Evolutionary conservation across 2,113 vertebrate species (phyloP).

Genomic region (Macquaria ambigua): DNA sequence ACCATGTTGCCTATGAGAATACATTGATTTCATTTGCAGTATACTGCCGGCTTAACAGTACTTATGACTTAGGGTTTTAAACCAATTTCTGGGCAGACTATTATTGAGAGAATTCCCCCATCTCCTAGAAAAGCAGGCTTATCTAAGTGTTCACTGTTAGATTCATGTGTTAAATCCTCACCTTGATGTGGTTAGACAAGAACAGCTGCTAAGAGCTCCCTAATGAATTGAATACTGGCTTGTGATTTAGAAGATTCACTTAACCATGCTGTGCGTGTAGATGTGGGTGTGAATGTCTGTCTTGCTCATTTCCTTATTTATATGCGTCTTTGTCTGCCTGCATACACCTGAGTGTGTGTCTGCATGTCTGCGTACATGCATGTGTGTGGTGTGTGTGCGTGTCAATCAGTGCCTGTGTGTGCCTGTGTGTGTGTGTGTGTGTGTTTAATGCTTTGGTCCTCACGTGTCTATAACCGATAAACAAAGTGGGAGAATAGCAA

Average conservation of each 20-base stretch:
- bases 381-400: background rate
- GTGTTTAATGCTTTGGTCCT: slow-evolving; percentile 18
- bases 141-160: slow-evolving; percentile 58
- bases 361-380: background rate
- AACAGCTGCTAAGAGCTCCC: slow-evolving; percentile 77
- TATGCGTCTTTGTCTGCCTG: slow-evolving; percentile 17
- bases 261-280: slow-evolving; percentile 48
- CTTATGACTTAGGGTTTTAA: slow-evolving; percentile 55
- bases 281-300: slow-evolving; percentile 41
- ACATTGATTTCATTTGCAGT: slow-evolving; percentile 35
- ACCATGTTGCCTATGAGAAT: slow-evolving; percentile 4
- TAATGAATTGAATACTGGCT: slow-evolving; percentile 74
- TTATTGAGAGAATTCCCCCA: slow-evolving; percentile 44
- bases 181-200: slow-evolving; percentile 74
- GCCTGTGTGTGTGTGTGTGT: background rate
- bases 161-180: slow-evolving; percentile 66
- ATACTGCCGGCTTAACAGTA: slow-evolving; percentile 21
- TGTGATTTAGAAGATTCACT: slow-evolving; percentile 71
- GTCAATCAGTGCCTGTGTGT: background rate
- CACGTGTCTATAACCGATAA: slow-evolving; percentile 37
- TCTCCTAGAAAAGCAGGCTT: slow-evolving; percentile 41
- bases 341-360: background rate
- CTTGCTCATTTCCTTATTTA: slow-evolving; percentile 30
- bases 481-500: slow-evolving; percentile 52
- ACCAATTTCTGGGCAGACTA: slow-evolving; percentile 39